Evolutionary conservation across 2,888 invertebrate genomes (phyloP).

Genomic region (Alviniconcha strummeri): DNA sequence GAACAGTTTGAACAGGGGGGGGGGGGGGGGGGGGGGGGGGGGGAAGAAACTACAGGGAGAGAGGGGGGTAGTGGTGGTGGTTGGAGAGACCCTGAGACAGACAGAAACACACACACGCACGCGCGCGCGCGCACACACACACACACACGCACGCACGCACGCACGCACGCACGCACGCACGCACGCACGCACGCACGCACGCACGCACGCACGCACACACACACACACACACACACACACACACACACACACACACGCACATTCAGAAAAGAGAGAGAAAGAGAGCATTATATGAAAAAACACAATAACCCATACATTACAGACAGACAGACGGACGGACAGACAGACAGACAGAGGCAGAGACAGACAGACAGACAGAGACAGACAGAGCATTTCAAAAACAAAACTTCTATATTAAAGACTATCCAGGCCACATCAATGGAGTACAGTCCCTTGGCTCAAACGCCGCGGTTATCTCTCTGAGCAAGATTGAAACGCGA

Average conservation of each 20-base stretch:
- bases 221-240: slow-evolving; percentile 5
- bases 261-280: not conserved
- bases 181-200: slow-evolving; percentile 14
- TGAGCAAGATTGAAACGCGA: too few species aligned
- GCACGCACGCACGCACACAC: slow-evolving; percentile 5
- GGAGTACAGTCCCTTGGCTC: too few species aligned
- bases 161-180: not conserved
- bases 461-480: too few species aligned
- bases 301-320: not conserved
- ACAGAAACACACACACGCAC: slow-evolving; percentile 26
- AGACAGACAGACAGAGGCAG: too few species aligned
- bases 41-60: too few species aligned
- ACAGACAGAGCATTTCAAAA: not conserved
- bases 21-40: too few species aligned
- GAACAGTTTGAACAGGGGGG: too few species aligned
- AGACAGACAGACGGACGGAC: too few species aligned
- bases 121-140: slow-evolving; percentile 8
- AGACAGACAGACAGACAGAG: not conserved
- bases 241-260: too few species aligned
- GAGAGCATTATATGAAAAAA: not conserved
- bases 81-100: not conserved
- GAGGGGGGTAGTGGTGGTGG: too few species aligned
- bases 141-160: slow-evolving; percentile 18
- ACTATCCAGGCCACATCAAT: too few species aligned
- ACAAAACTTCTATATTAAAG: too few species aligned